Base-by-base conservation (phyloP, 2,888 invertebrate species). In the Eilema depressum region DNA sequence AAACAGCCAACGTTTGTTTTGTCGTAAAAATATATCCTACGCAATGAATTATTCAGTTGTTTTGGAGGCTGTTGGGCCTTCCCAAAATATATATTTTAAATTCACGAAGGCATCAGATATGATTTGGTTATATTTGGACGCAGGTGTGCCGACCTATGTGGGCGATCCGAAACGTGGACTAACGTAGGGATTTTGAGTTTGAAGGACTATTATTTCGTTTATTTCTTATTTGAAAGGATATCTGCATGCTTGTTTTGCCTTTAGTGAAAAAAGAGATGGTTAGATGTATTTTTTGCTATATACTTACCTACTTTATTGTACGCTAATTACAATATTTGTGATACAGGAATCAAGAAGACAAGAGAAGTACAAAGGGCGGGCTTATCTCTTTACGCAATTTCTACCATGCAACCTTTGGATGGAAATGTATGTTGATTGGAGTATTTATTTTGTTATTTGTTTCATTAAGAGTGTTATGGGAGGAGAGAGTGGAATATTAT, bases 41-140 rank as follows among this genome's bases (percentile, higher is more conserved):
- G 20, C 25, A 23, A 81, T 82, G 74, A 78, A 82, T 79, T 63
- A 82, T 82, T 82, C 74, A 77, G 65, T 26, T 71, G 65, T 71
- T 68, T 71, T 62, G 65, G 64, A 65, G 71, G 65, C 41, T 71
- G 57, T 59, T 53, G 59, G 53, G 56, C 23, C 63, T 64, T 74
- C 41, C 62, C 47, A 66, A 74, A 75, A 77, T 63, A 68, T 77
- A 57, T 65, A 33, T 79, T 78, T 75, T 74, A 62, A 77, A 75
- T 57, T 66, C 62, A 64, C 56, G 64, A 62, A 63, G 62, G 70
- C 73, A 73, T 75, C 77, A 71, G 26, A 62, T 53, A 60, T 62
- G 63, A 70, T 68, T 59, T 25, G 57, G 70, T 41, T 79, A 74
- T 70, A 69, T 77, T 77, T 66, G 17, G 37, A 33, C 59, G 30